Percentiles rank a stretch among this genome's conserved stretches.
Evolutionary conservation across 2,888 invertebrate species (phyloP).

Genomic region (Erynnis tages): DNA sequence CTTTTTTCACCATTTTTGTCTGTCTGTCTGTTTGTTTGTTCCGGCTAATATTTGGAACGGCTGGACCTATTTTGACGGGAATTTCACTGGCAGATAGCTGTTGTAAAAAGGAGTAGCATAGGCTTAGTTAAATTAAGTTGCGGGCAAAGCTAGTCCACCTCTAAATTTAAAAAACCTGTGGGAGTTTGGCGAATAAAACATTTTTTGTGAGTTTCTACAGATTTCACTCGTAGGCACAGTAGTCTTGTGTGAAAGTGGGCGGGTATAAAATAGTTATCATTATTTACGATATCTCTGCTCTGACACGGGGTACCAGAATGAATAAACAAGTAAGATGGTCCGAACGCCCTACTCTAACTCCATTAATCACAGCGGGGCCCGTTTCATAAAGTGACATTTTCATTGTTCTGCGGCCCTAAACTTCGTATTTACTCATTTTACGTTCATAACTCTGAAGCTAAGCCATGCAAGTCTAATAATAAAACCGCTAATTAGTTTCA

Average conservation of each 20-base stretch:
- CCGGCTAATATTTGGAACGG: no score
- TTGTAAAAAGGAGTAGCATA: no score
- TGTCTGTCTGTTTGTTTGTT: no score
- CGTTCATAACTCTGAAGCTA: constrained; percentile 55
- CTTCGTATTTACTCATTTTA: constrained; percentile 67
- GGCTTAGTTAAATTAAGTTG: no score
- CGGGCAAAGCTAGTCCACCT: no score
- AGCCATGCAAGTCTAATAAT: constrained; percentile 53
- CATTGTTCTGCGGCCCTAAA: constrained; percentile 69
- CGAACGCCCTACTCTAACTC: constrained; percentile 55
- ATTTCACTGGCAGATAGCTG: no score
- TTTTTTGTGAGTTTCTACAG: constrained; percentile 1
- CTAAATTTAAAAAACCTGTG: no score
- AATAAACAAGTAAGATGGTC: constrained; percentile 66
- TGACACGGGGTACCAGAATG: constrained; percentile 48
- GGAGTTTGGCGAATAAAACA: no score
- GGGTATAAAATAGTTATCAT: constrained; percentile 39
- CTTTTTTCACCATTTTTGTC: no score
- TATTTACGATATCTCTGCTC: constrained; percentile 45
- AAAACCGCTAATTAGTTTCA: constrained; percentile 46
- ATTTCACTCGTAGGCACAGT: neutral
- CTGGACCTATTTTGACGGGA: no score
- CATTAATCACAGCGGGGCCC: constrained; percentile 71
- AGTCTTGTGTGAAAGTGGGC: neutral
- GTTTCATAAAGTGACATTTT: constrained; percentile 78